Conservation (phyloP, 2,888 invertebrate species). For the Podotricha telesiphe region DNA sequence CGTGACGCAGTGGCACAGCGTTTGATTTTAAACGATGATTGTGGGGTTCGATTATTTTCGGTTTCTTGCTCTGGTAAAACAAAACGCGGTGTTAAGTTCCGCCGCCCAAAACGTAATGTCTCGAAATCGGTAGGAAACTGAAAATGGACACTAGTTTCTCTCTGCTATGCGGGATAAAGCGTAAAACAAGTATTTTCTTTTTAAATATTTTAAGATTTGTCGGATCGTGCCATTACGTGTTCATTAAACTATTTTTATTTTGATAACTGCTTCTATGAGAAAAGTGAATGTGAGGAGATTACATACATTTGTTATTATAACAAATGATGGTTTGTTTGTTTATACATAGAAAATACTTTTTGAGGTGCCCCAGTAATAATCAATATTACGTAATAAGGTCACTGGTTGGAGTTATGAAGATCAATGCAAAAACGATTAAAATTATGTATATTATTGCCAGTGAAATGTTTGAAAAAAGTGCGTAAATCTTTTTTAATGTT, state of each 20-base stretch:
- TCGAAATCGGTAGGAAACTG: background rate
- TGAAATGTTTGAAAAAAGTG: no score
- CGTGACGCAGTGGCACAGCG: background rate
- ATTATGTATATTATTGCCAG: no score
- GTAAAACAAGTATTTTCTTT: no score
- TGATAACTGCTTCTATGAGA: slow-evolving; percentile 13
- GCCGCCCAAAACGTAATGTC: background rate
- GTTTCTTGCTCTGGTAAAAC: background rate
- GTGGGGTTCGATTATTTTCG: background rate
- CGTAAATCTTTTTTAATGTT: no score
- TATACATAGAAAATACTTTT: no score
- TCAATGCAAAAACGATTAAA: no score
- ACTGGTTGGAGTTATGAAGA: no score
- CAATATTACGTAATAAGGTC: no score
- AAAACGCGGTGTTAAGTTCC: background rate
- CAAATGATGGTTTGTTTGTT: background rate
- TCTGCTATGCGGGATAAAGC: no score
- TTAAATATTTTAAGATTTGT: slow-evolving; percentile 39
- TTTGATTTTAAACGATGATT: no score
- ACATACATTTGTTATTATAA: background rate
- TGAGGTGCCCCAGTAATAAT: no score
- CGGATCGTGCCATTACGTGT: slow-evolving; percentile 8
- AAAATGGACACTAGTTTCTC: no score
- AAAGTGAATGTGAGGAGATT: slow-evolving; percentile 6
- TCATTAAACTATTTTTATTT: slow-evolving; percentile 27